A percentile compares a stretch with the other conserved stretches of the same genome.
phyloP scores from a whole-genome alignment of 1,140 invertebrate species.

The Pseudomyrmex concolor region DNA sequence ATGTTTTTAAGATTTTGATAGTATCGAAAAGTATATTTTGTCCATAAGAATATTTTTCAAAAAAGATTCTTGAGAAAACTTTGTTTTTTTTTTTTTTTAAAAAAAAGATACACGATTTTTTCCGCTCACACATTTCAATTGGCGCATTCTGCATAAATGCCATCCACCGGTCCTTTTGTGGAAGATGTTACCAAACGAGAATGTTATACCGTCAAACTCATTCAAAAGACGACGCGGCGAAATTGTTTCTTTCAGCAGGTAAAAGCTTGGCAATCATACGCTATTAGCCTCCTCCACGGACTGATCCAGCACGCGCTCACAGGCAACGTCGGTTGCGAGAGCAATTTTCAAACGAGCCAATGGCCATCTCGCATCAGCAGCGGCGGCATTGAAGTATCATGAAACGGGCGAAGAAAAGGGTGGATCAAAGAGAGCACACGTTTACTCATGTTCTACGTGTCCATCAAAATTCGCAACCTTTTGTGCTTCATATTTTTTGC shows the following conservation, averaged over 20 bases:
- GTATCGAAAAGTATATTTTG: too few relatives aligned
- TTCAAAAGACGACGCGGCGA: conserved; percentile 23
- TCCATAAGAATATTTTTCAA: not conserved
- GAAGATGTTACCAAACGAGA: conserved; percentile 38
- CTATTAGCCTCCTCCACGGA: conserved; percentile 53
- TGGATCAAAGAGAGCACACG: conserved; percentile 24
- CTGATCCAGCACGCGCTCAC: conserved; percentile 57
- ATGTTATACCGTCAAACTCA: conserved; percentile 47
- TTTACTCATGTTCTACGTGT: conserved; percentile 5
- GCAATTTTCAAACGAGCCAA: conserved; percentile 56
- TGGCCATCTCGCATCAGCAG: conserved; percentile 33
- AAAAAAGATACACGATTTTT: not conserved
- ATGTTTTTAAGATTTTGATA: not conserved
- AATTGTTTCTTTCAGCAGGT: conserved; percentile 56
- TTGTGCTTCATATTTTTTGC: not conserved
- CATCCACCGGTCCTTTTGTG: conserved; percentile 24
- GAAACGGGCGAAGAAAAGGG: conserved; percentile 29
- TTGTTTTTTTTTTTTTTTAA: not conserved
- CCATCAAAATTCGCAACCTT: not conserved
- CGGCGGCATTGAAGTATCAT: conserved; percentile 31
- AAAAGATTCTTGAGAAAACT: not conserved
- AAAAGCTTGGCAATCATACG: conserved; percentile 58
- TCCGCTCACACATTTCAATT: conserved; percentile 32
- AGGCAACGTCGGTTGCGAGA: conserved; percentile 34
- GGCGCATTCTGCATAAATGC: conserved; percentile 8